Evolutionary conservation across 1,140 invertebrate genomes (phyloP).

Genomic region (Zaprionus africanus): DNA sequence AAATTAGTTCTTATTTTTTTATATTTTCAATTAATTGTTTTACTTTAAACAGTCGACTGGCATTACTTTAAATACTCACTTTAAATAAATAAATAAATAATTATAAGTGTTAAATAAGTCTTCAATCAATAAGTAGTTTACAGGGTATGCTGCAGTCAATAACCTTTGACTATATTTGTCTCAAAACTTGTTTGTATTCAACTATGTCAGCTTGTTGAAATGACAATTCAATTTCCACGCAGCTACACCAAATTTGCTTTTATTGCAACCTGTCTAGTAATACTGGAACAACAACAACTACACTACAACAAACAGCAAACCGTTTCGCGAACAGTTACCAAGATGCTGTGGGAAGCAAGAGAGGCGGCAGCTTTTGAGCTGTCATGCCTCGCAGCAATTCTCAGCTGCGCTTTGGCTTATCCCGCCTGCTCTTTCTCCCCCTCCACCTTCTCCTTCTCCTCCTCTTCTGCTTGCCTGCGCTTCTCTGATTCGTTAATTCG

Average conservation of each 20-base stretch:
- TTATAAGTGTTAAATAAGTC: not conserved
- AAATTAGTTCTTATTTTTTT: no score
- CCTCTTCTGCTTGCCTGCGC: not conserved
- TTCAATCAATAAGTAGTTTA: not conserved
- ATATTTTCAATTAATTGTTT: no score
- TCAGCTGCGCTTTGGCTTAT: not conserved
- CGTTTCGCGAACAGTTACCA: conserved; percentile 2
- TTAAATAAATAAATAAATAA: no score
- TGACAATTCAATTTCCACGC: conserved; percentile 7
- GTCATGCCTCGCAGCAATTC: not conserved
- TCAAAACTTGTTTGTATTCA: not conserved
- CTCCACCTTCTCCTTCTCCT: not conserved
- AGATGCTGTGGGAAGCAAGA: not conserved
- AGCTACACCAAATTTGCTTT: conserved; percentile 3
- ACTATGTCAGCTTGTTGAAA: not conserved
- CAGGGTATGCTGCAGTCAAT: not conserved
- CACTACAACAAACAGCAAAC: not conserved
- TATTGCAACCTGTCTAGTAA: not conserved
- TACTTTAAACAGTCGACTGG: no score
- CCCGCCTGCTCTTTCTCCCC: not conserved
- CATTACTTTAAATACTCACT: no score
- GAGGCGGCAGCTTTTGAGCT: not conserved
- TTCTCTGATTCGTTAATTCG: conserved; percentile 5
- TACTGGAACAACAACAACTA: not conserved
- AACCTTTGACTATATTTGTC: not conserved